Evolutionary conservation across 92 coral and sea anemone genomes (phyloP).

Genomic region (Muricea muricata): DNA sequence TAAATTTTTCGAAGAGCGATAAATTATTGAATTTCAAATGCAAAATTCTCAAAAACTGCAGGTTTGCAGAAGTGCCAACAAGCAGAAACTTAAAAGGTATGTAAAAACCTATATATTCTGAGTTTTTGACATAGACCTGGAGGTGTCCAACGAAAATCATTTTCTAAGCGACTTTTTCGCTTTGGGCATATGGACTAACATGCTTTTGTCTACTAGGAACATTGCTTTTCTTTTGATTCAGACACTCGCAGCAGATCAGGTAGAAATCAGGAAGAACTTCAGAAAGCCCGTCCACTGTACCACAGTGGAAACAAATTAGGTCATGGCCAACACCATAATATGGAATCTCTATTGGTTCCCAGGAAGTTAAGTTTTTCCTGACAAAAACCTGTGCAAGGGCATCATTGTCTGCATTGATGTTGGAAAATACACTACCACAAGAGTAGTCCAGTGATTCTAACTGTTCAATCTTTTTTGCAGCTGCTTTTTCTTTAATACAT

Average conservation of each 20-base stretch:
- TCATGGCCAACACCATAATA: conserved; percentile 38
- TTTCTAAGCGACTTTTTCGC: too few species aligned
- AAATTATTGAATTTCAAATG: too few species aligned
- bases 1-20: too few species aligned
- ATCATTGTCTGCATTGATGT: conserved; percentile 9
- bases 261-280: background rate
- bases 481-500: conserved; percentile 26
- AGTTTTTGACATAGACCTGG: too few species aligned
- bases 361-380: conserved; percentile 8
- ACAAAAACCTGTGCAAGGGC: conserved; percentile 18
- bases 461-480: background rate
- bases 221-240: conserved; percentile 21
- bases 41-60: too few species aligned
- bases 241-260: conserved; percentile 15
- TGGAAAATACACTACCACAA: conserved; percentile 39
- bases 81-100: too few species aligned
- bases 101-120: too few species aligned
- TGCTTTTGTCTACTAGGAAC: too few species aligned
- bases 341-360: conserved; percentile 12
- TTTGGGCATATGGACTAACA: too few species aligned
- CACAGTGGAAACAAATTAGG: conserved; percentile 31
- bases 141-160: too few species aligned
- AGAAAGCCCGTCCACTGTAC: conserved; percentile 7
- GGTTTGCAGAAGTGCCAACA: too few species aligned
- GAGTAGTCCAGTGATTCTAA: conserved; percentile 27